Base-by-base conservation (phyloP, 2,888 invertebrate species). In the Eurytoma californica region DNA sequence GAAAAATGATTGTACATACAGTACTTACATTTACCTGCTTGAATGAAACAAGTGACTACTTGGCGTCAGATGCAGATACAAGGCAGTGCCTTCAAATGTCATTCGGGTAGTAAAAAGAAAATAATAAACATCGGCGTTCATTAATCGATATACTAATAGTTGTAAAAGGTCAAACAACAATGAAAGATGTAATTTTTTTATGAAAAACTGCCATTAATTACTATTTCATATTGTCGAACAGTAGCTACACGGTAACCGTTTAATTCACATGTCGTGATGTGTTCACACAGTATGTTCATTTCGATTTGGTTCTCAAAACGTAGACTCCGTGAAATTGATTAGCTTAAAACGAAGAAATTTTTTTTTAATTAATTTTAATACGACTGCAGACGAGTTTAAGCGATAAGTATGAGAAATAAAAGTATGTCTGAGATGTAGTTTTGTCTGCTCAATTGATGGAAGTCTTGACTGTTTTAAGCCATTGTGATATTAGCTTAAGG, bases 401-500 rank as follows among this genome's bases (percentile, higher is more conserved):
- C 18, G n/a, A 4, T 16, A 5, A 58, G 18, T 58, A 20, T 58
- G 57, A 39, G 9, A 39, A 39, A 39, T 58, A 58, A 58, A 18
- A 18, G 57, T 4, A 20, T 20, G 55, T 55, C 55, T 16, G 18
- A 20, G 57, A 20, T 58, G 20, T 58, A 58, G 57, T 58, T 3
- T 20, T 58, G 57, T 80, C 72, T 84, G 83, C 85, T 86, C 86
- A 87, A 87, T 85, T 86, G 85, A 86, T 85, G 83, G 83, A 87
- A 88, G 86, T 87, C 85, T 87, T 84, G 86, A 87, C 86, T 88
- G 86, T 88, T 86, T 88, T 85, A 86, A 87, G 88, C 85, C 85
- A 88, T 88, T 89, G 88, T 89, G 88, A 89, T 89, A 89, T 85
- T 89, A 89, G 88, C 83, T 84, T 88, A 88, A 88, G 86, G 83